Percentiles rank a stretch among this genome's conserved stretches.
phyloP scores from a whole-genome alignment of 2,113 vertebrate species.

The Malaclemys terrapin region DNA sequence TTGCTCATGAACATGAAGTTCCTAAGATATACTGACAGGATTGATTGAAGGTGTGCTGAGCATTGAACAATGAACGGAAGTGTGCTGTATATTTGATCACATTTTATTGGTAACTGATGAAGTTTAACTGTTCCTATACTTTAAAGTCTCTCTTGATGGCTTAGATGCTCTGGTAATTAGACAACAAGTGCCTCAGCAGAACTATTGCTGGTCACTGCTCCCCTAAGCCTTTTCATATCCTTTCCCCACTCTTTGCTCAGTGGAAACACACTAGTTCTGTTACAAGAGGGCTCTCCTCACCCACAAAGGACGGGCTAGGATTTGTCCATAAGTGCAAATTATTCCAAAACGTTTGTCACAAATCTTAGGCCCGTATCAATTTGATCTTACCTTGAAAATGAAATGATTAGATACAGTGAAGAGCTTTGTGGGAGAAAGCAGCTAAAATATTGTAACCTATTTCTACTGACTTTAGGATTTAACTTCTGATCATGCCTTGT shows the following conservation, averaged over 20 bases:
- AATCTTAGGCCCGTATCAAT: not conserved
- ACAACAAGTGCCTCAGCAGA: not conserved
- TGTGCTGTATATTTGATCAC: accelerated
- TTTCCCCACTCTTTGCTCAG: not conserved
- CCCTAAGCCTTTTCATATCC: not conserved
- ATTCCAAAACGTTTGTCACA: not conserved
- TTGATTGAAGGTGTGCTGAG: not conserved
- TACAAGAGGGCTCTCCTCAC: not conserved
- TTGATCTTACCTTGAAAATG: not conserved
- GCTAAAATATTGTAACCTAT: not conserved
- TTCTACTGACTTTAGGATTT: not conserved
- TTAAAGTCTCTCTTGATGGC: not conserved
- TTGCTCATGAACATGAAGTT: conserved; percentile 1
- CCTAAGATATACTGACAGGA: not conserved
- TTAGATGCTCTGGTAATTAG: not conserved
- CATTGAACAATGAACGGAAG: not conserved
- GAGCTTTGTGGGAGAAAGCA: conserved; percentile 5
- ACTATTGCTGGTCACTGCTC: not conserved
- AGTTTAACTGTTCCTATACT: not conserved
- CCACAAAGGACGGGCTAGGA: not conserved
- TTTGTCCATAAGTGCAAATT: conserved; percentile 6
- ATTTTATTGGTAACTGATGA: not conserved
- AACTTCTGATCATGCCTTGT: not conserved
- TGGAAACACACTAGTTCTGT: not conserved
- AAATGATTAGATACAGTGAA: not conserved